Evolutionary conservation across 2,797 vertebrate genomes (phyloP).

Genomic region (Knipowitschia caucasica): DNA sequence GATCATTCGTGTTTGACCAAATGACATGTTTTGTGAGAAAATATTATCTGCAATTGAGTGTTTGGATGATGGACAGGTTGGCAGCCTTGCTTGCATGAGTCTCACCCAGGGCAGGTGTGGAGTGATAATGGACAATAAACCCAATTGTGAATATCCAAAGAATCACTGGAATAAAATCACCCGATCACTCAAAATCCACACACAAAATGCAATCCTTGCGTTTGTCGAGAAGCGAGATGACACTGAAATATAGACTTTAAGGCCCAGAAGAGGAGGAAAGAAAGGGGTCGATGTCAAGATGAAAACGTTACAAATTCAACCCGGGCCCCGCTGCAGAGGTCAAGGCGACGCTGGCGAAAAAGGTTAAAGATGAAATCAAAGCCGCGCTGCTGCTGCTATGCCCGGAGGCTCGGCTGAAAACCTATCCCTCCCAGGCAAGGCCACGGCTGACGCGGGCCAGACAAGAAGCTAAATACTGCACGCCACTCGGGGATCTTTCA

Average conservation of each 20-base stretch:
- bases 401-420: slow-evolving; percentile 87
- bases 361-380: slow-evolving; percentile 99
- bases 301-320: slow-evolving; percentile 90
- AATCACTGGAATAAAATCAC: not conserved
- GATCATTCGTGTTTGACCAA: no score
- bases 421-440: slow-evolving; percentile 92
- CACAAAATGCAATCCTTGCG: not conserved
- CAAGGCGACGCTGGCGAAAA: slow-evolving; percentile 93
- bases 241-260: slow-evolving; percentile 43
- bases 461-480: slow-evolving; percentile 98
- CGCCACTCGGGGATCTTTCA: slow-evolving; percentile 96
- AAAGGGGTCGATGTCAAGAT: slow-evolving; percentile 44
- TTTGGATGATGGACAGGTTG: not conserved
- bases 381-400: slow-evolving; percentile 67
- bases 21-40: no score
- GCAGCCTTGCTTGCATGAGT: not conserved
- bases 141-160: not conserved
- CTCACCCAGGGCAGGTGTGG: not conserved
- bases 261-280: slow-evolving; percentile 10
- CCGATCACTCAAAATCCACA: not conserved
- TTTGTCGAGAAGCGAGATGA: slow-evolving; percentile 26
- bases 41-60: no score
- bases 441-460: slow-evolving; percentile 89
- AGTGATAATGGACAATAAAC: not conserved
- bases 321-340: slow-evolving; percentile 81